These are phyloP conservation scores for Plecotus auritus DNA, from an alignment of 2,113 vertebrate genomes.

Conservation along the genomic window DNA sequence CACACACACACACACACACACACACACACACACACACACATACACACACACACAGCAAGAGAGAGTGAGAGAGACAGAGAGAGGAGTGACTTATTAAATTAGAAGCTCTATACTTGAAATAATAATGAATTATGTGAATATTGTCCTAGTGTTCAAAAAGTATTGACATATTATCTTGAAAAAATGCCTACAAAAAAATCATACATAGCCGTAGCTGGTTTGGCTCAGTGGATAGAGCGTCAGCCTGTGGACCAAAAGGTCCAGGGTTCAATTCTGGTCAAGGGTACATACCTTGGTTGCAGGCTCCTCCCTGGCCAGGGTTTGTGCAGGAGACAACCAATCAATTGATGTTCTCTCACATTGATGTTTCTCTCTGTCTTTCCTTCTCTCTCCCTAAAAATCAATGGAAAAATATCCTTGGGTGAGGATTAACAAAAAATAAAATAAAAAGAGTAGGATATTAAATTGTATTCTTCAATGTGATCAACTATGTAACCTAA, in stretches of 20 bases:
- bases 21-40: background rate
- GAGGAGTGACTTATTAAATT: background rate
- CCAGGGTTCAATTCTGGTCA: no score
- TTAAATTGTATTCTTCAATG: background rate
- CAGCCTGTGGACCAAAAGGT: no score
- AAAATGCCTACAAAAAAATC: slow-evolving; percentile 1
- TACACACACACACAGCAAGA: background rate
- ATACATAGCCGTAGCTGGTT: background rate
- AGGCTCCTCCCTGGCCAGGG: no score
- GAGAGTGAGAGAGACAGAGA: background rate
- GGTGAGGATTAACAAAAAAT: background rate
- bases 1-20: background rate
- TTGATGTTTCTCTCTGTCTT: no score
- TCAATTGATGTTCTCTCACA: no score
- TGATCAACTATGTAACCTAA: background rate
- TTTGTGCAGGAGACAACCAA: no score
- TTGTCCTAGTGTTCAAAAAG: background rate
- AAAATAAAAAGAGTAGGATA: background rate
- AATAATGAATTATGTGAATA: background rate
- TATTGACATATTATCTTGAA: background rate
- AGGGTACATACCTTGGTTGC: no score
- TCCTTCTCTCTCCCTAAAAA: no score
- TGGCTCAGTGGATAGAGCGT: no score
- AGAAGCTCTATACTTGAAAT: background rate
- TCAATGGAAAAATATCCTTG: no score